phyloP scores from a whole-genome alignment of 2,113 vertebrate genomes.

The Mormyrus iriodes region DNA sequence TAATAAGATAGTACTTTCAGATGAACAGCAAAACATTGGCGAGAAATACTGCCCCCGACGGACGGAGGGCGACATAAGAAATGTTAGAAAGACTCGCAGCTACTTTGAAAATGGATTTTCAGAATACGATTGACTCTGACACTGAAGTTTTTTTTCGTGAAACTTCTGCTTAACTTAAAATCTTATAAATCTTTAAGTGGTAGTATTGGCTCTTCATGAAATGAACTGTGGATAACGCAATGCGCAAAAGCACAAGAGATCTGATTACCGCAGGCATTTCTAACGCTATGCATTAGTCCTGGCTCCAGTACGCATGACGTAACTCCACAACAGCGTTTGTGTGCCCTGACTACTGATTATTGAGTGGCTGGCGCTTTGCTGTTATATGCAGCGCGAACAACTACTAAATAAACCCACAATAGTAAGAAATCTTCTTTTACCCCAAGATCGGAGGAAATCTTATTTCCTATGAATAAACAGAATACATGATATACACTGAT shows the following conservation, averaged over 20 bases:
- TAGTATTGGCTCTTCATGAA: neutral
- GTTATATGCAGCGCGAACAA: neutral
- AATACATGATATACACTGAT: neutral
- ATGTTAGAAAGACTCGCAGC: neutral
- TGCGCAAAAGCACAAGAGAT: neutral
- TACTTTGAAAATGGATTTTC: neutral
- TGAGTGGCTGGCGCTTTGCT: neutral
- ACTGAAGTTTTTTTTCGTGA: neutral
- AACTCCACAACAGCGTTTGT: neutral
- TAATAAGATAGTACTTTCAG: neutral
- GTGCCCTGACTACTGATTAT: constrained; percentile 13
- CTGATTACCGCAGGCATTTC: neutral
- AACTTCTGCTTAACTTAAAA: neutral
- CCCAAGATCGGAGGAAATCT: neutral
- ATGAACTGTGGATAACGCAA: neutral
- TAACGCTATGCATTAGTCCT: neutral
- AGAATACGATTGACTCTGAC: neutral
- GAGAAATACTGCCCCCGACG: constrained; percentile 33
- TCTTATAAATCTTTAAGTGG: neutral
- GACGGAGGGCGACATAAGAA: constrained; percentile 26
- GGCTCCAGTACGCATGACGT: constrained; percentile 9
- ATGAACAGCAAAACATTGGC: neutral
- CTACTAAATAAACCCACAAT: neutral
- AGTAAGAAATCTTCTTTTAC: neutral
- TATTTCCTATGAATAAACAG: neutral